Evolutionary conservation across 2,797 vertebrate species (phyloP).

Genomic region (Anabas testudineus): DNA sequence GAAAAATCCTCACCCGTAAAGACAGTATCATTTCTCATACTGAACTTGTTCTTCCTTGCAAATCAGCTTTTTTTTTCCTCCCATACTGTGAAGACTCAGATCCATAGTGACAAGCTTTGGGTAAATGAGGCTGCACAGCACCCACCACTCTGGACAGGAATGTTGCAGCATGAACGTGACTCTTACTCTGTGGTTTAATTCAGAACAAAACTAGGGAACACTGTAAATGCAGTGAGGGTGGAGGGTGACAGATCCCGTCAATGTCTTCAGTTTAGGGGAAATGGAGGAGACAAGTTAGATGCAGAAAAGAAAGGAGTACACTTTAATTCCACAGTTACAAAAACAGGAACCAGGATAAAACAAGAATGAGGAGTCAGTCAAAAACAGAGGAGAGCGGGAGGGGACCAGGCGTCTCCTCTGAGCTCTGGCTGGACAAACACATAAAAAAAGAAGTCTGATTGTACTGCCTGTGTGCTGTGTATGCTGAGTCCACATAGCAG

Average conservation of each 20-base stretch:
- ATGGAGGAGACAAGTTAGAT: conserved; percentile 42
- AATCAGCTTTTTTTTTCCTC: conserved; percentile 46
- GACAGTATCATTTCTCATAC: conserved; percentile 74
- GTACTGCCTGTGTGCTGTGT: conserved; percentile 70
- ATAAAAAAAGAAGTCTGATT: conserved; percentile 57
- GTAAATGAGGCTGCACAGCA: conserved; percentile 43
- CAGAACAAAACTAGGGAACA: conserved; percentile 67
- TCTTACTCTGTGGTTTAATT: conserved; percentile 68
- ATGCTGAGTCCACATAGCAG: conserved; percentile 36
- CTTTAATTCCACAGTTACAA: conserved; percentile 64
- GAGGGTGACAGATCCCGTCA: conserved; percentile 32
- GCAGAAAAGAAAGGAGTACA: conserved; percentile 51
- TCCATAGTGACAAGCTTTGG: conserved; percentile 60
- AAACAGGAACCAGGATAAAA: conserved; percentile 57
- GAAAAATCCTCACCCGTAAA: conserved; percentile 80
- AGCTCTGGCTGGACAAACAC: conserved; percentile 44
- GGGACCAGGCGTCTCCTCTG: conserved; percentile 21
- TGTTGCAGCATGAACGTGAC: conserved; percentile 86
- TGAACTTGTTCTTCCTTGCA: conserved; percentile 54
- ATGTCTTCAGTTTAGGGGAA: conserved; percentile 36
- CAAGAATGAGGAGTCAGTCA: conserved; percentile 39
- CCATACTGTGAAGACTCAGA: conserved; percentile 62
- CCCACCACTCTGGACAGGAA: conserved; percentile 83
- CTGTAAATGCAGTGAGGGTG: conserved; percentile 39
- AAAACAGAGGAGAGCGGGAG: conserved; percentile 15